Base-by-base conservation (phyloP, 2,888 invertebrate genomes). In the Xylota segnis region DNA sequence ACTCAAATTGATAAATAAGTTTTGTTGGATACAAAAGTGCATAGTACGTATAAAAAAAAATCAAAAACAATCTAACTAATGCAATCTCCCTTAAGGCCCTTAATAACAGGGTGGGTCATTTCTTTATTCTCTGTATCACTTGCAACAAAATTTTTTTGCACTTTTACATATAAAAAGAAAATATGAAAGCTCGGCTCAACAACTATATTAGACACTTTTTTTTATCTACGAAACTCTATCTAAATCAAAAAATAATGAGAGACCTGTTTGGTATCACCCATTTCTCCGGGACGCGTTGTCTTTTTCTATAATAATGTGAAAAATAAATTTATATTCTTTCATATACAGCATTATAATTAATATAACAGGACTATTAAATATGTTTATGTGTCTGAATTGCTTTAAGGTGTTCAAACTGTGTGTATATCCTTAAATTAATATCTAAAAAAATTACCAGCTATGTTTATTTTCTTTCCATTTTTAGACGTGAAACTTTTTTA, bases 211-310 rank as follows among this genome's bases (percentile, higher is more conserved):
- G 71, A 86, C 27, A 86, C 81, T 68, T 45, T 66, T 50, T 29
- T 83, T 66, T 65, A 40, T 81, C 43, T 68, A 86, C 27, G 18
- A 76, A 61, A 82, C 66, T 71, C 76, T 81, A 79, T 86, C 61
- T 66, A 7, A 50, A 43, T 50, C 12, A 56, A 76, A 68, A 34
- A 72, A 70, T 50, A 70, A 65, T 77, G 18, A 77, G 52, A 75
- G 95, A 96, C 96, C 93, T 96, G 96, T 93, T 94, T 94, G 37
- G 94, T 93, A 88, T 92, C 91, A 91, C 95, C 95, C 94, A 96
- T 94, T 95, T 95, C 96, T 93, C 96, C 96, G 92, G 96, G 96
- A 93, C 96, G 96, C 93, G 94, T 50, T 82, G 86, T 63, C 50
- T 94, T 94, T 93, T 92, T 93, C 94, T 94, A 94, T 93, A 94